phyloP scores from a whole-genome alignment of 2,113 vertebrate species.

The Carlito syrichta region DNA sequence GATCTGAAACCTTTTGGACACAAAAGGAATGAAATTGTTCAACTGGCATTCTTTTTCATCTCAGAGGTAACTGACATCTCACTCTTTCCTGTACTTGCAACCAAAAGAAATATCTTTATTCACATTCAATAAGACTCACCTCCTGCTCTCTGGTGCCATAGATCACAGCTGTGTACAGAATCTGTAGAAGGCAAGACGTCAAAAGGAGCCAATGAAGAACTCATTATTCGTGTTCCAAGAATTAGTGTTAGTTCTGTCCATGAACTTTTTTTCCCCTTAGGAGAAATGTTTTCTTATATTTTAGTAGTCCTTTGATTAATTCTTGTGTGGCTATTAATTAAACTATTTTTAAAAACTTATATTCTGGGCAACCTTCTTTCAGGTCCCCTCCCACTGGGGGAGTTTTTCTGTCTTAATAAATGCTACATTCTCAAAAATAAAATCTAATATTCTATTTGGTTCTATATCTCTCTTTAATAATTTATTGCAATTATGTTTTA shows the following conservation, averaged over 20 bases:
- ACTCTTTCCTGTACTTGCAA: not conserved
- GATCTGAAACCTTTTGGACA: slow-evolving; percentile 16
- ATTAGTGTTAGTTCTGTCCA: not conserved
- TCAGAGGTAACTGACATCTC: slow-evolving; percentile 35
- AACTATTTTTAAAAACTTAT: not conserved
- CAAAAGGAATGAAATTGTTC: slow-evolving; percentile 51
- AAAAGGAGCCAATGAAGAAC: not conserved
- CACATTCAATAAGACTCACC: not conserved
- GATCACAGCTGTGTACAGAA: not conserved
- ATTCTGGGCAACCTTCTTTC: too few relatives aligned
- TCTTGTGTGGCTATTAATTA: not conserved
- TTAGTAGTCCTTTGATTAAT: not conserved
- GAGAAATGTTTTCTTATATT: not conserved
- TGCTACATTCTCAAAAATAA: too few relatives aligned
- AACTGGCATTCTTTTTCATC: slow-evolving; percentile 35
- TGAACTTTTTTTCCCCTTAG: not conserved
- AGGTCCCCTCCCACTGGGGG: too few relatives aligned
- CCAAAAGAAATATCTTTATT: slow-evolving; percentile 49
- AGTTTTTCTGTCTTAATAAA: too few relatives aligned
- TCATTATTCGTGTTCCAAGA: not conserved
- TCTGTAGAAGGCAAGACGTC: not conserved
- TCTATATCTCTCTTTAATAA: not conserved
- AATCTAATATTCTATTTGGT: not conserved
- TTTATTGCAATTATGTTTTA: not conserved
- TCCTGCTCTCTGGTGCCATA: not conserved